These are phyloP conservation scores for Rhodophaea formosa DNA, from an alignment of 2,888 invertebrate genomes.

Conservation along the genomic window DNA sequence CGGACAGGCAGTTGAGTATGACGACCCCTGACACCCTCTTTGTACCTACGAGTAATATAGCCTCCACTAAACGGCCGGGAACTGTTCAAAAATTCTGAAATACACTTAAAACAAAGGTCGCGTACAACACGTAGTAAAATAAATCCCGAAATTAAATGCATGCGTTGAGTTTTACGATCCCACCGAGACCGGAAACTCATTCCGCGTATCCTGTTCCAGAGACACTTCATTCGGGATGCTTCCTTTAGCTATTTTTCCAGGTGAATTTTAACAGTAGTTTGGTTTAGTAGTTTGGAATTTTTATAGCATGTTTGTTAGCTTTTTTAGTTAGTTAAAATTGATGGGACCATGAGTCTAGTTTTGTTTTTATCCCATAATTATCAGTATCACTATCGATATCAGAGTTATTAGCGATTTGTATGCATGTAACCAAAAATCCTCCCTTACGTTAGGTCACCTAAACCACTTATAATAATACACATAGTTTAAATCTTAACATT, in stretches of 20 bases:
- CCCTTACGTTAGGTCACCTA: no score
- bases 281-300: no score
- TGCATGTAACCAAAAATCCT: no score
- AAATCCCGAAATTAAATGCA: conserved; percentile 67
- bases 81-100: conserved; percentile 1
- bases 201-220: conserved; percentile 56
- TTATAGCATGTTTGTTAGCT: conserved; percentile 24
- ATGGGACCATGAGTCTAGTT: neutral
- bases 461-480: no score
- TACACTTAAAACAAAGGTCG: conserved; percentile 21
- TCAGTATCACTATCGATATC: no score
- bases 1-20: no score
- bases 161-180: conserved; percentile 68
- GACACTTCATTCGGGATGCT: conserved; percentile 54
- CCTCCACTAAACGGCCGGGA: neutral
- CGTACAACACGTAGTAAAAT: conserved; percentile 36
- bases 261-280: conserved; percentile 45
- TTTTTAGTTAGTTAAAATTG: neutral
- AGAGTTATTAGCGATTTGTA: no score
- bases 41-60: no score
- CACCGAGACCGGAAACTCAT: conserved; percentile 61
- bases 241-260: conserved; percentile 52
- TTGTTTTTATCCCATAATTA: no score
- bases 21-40: no score
- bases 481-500: no score